A percentile compares a stretch with the other conserved stretches of the same genome.
Conservation (phyloP, 2,113 vertebrate species). For the Otocyon megalotis region DNA sequence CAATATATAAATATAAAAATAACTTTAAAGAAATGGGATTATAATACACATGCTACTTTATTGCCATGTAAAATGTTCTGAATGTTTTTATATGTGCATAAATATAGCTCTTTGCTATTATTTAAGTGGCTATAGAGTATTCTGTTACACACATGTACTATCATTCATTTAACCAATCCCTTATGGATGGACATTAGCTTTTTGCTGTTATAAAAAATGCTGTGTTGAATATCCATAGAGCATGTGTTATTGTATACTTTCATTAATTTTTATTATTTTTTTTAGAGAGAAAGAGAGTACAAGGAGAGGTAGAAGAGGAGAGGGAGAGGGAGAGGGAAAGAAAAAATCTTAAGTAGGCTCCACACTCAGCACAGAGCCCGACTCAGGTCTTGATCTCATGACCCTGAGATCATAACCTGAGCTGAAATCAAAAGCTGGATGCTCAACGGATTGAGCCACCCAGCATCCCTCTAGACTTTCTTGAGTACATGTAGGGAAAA, state of each 20-base stretch:
- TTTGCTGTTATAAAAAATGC: slow-evolving; percentile 26
- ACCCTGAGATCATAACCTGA: neutral
- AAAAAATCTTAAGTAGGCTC: neutral
- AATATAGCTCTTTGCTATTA: slow-evolving; percentile 1
- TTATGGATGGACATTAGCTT: neutral
- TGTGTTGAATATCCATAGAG: neutral
- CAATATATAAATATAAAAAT: slow-evolving; percentile 25
- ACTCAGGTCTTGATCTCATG: neutral
- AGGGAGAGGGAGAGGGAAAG: neutral
- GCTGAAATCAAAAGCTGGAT: neutral
- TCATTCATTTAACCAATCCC: slow-evolving; percentile 49
- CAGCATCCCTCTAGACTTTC: neutral
- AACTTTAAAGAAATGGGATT: slow-evolving; percentile 59
- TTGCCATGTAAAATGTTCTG: slow-evolving; percentile 42
- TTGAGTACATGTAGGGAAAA: neutral
- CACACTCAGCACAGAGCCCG: neutral
- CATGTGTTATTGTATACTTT: neutral
- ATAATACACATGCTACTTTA: slow-evolving; percentile 58
- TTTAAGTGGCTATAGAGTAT: slow-evolving; percentile 1
- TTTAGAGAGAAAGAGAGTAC: neutral
- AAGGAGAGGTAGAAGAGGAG: neutral
- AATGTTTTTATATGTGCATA: slow-evolving; percentile 5
- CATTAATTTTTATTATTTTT: neutral
- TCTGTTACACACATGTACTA: neutral
- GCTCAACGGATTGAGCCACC: neutral